Percentiles rank a stretch among this genome's conserved stretches.
Evolutionary conservation across 2,888 invertebrate genomes (phyloP).

Genomic region (Cenopis cana): DNA sequence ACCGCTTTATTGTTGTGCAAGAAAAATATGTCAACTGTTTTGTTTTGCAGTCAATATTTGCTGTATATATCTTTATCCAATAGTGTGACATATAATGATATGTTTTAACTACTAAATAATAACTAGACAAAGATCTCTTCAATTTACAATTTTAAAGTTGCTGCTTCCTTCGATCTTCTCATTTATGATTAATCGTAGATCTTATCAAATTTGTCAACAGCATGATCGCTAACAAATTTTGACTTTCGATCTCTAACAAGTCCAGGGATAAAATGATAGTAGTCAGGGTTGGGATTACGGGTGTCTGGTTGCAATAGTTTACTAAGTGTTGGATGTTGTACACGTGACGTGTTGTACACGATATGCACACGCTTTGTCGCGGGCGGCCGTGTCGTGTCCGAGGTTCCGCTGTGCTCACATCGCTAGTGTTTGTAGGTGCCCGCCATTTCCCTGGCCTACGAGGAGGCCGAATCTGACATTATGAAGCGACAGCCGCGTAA

Average conservation of each 20-base stretch:
- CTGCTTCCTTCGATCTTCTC: neutral
- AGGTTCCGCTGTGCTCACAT: slow-evolving; percentile 69
- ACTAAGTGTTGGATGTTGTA: slow-evolving; percentile 81
- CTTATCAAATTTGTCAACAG: neutral
- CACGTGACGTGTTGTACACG: slow-evolving; percentile 73
- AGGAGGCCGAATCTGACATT: slow-evolving; percentile 99
- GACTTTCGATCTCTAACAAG: neutral
- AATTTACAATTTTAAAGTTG: neutral
- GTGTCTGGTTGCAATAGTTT: slow-evolving; percentile 57
- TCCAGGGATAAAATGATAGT: neutral
- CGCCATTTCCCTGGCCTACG: slow-evolving; percentile 99
- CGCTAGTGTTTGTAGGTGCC: slow-evolving; percentile 92
- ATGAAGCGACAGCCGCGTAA: slow-evolving; percentile 99
- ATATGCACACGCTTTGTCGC: slow-evolving; percentile 70
- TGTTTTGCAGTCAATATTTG: neutral
- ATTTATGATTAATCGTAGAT: neutral
- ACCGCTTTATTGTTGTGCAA: too few species aligned
- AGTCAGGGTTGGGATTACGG: slow-evolving; percentile 34
- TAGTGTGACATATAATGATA: too few species aligned
- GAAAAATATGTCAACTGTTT: too few species aligned
- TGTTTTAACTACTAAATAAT: too few species aligned
- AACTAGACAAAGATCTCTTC: neutral
- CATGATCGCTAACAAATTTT: slow-evolving; percentile 3
- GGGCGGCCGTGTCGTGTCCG: slow-evolving; percentile 49
- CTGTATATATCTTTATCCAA: too few species aligned